Evolutionary conservation across 2,113 vertebrate species (phyloP), one percentile per base, ranked within the genome.

Genomic region (Embiotoca jacksoni): DNA sequence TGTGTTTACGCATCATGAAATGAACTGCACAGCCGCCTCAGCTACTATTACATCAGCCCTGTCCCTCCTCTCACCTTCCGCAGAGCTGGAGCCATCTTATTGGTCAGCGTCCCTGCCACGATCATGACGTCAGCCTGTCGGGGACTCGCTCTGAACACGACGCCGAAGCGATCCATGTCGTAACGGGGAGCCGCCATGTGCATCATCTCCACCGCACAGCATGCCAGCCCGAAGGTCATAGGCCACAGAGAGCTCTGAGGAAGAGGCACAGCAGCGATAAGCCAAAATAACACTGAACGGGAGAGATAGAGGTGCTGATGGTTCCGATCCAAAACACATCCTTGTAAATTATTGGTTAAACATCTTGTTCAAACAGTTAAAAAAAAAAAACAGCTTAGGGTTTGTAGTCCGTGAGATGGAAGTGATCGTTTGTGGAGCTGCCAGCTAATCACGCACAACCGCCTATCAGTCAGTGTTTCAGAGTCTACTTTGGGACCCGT

Each of bases 121-220:
- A 99, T 99, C 98, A 99, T 99, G 79, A 98, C 97, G 0, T 99
- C 98, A 0, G 97, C 75, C 86, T 99, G 98, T 9, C 98, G 94
- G 0, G 98, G 98, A 62, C 97, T 99, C 5, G 97, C 97, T 0
- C 97, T 95, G 79, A 99, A 99, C 56, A 99, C 97, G 4, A 99
- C 96, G 0, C 98, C 97, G 0, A 99, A 99, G 3, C 98, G 96
- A 67, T 99, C 98, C 97, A 99, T 99, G 93, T 99, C 98, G 0
- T 99, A 99, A 62, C 97, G 97, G 0, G 97, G 97, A 0, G 98
- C 97, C 0, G 97, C 97, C 97, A 99, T 97, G 90, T 99, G 98
- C 98, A 99, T 99, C 98, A 99, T 99, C 90, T 99, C 98, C 83
- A 99, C 96, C 0, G 97, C 97, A 0, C 98, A 99, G 90, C 98